These are phyloP conservation scores for Zophobas atratus DNA, from an alignment of 1,140 invertebrate species.

Conservation along the genomic window DNA sequence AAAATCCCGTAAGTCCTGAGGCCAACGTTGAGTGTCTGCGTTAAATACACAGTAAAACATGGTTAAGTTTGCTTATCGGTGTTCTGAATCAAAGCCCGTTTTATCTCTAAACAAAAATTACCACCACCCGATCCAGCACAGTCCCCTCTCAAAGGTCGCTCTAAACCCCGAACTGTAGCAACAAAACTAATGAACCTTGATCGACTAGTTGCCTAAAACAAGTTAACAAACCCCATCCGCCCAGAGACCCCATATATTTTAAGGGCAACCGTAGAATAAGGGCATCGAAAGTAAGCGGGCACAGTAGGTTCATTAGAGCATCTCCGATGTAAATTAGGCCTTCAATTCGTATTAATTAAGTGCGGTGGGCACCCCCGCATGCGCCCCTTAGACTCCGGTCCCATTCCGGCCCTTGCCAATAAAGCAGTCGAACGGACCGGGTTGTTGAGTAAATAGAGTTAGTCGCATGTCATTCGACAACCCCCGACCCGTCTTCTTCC, in stretches of 20 bases:
- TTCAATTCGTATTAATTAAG: constrained; percentile 60
- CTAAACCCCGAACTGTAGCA: background rate
- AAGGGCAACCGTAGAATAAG: constrained; percentile 29
- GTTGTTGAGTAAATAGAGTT: constrained; percentile 61
- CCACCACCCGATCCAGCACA: no score
- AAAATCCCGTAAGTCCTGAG: no score
- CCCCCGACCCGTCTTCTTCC: constrained; percentile 48
- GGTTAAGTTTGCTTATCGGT: no score
- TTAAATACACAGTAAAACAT: no score
- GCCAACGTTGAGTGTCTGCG: no score
- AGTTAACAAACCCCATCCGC: constrained; percentile 42
- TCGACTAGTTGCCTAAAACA: constrained; percentile 32
- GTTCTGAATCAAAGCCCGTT: no score
- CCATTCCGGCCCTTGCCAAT: constrained; percentile 56
- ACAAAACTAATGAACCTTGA: constrained; percentile 16
- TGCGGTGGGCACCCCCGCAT: constrained; percentile 56
- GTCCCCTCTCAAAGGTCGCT: background rate
- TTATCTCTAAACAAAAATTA: no score
- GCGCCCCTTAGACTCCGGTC: constrained; percentile 53
- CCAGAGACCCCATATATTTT: constrained; percentile 23
- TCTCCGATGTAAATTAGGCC: constrained; percentile 57
- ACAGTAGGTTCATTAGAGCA: constrained; percentile 56
- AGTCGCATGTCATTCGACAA: constrained; percentile 59
- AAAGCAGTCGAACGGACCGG: constrained; percentile 59
- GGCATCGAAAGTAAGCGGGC: constrained; percentile 36